These are phyloP conservation scores for Tipula helvola DNA, from an alignment of 2,888 invertebrate species.

Conservation along the genomic window DNA sequence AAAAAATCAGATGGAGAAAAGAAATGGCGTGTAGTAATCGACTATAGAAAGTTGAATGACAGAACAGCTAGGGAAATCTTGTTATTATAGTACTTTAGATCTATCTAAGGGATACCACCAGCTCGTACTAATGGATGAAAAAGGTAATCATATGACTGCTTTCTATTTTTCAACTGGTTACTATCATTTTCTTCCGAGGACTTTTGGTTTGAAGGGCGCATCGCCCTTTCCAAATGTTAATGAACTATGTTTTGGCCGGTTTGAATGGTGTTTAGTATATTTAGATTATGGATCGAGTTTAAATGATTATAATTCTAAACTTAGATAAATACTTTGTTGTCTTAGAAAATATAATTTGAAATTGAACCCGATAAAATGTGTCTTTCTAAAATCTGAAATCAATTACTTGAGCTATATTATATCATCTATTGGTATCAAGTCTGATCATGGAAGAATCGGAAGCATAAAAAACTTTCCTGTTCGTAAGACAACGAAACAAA, in stretches of 20 bases:
- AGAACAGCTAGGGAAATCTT: conserved; percentile 15
- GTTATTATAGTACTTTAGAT: conserved; percentile 17
- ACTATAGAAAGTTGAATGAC: conserved; percentile 18
- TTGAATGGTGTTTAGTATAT: too few relatives aligned
- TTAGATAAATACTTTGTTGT: too few relatives aligned
- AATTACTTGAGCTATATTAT: too few relatives aligned
- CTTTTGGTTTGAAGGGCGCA: conserved; percentile 20
- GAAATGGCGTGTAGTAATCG: conserved; percentile 21
- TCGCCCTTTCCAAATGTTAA: conserved; percentile 23
- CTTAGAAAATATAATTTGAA: too few relatives aligned
- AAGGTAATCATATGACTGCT: conserved; percentile 17
- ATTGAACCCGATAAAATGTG: too few relatives aligned
- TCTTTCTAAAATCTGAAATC: too few relatives aligned
- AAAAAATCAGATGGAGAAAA: conserved; percentile 20
- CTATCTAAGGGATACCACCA: conserved; percentile 17
- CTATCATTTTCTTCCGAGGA: conserved; percentile 19
- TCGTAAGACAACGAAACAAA: too few relatives aligned
- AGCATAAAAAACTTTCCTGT: too few relatives aligned
- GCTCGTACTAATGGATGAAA: conserved; percentile 12
- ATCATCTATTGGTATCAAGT: too few relatives aligned
- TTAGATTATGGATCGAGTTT: too few relatives aligned
- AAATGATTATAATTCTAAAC: too few relatives aligned
- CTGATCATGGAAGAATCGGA: too few relatives aligned
- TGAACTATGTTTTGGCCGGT: conserved; percentile 22
- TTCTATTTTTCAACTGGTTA: conserved; percentile 17